Conservation (phyloP, 2,888 invertebrate genomes). For the Apamea epomidion region DNA sequence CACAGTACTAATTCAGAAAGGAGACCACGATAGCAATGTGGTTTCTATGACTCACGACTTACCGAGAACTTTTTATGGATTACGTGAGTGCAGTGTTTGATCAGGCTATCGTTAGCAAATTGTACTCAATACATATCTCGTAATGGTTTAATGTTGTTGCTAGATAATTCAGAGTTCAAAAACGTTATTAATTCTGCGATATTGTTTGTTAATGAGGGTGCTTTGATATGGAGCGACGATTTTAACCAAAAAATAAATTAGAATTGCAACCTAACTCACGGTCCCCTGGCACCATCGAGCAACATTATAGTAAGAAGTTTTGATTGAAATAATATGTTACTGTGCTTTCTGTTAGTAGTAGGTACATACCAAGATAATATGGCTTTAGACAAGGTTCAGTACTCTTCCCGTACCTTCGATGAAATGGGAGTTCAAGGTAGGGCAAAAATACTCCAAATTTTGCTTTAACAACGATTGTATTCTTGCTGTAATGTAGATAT, state of each 20-base stretch:
- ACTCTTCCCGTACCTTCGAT: not conserved
- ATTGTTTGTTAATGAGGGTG: constrained; percentile 4
- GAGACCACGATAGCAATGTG: not conserved
- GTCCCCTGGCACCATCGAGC: not conserved
- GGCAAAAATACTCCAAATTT: not conserved
- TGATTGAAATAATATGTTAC: not conserved
- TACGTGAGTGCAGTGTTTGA: constrained; percentile 17
- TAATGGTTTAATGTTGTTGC: constrained; percentile 3
- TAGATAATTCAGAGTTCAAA: not conserved
- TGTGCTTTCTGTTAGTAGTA: not conserved
- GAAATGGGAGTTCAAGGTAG: not conserved
- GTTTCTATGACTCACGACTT: not conserved
- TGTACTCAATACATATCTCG: constrained; percentile 19
- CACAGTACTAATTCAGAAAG: not conserved
- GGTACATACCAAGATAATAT: not conserved
- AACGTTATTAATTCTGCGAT: not conserved
- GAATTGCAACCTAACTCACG: not conserved
- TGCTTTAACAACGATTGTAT: not conserved
- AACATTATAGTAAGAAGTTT: constrained; percentile 12
- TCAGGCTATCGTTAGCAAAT: constrained; percentile 11
- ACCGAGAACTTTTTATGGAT: not conserved
- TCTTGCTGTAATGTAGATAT: not conserved
- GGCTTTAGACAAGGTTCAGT: not conserved
- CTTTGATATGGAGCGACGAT: not conserved
- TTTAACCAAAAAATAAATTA: constrained; percentile 6